Evolutionary conservation across 2,113 vertebrate species (phyloP).

Genomic region (Pachycephala philippinensis): DNA sequence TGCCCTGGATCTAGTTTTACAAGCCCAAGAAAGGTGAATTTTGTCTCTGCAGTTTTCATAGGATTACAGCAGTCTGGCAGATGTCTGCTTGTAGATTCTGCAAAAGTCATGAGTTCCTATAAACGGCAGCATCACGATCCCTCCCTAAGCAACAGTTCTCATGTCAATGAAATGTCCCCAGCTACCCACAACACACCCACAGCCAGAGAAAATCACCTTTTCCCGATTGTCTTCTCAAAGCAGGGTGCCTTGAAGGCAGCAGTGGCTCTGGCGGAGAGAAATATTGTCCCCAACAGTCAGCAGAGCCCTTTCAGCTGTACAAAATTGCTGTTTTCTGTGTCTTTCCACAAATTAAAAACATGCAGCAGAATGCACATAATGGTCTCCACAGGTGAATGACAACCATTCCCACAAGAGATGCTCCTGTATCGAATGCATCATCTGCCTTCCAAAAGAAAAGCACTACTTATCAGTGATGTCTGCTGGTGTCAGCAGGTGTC

Average conservation of each 20-base stretch:
- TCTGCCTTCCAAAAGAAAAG: not conserved
- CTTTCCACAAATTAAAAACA: not conserved
- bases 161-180: not conserved
- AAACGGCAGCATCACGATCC: not conserved
- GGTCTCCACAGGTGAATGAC: not conserved
- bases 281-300: not conserved
- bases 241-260: not conserved
- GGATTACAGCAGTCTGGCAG: not conserved
- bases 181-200: not conserved
- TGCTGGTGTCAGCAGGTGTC: not conserved
- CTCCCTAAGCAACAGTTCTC: not conserved
- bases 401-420: not conserved
- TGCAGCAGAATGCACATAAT: not conserved
- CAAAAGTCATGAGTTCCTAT: not conserved
- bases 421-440: not conserved
- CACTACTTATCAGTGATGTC: not conserved
- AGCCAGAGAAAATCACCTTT: not conserved
- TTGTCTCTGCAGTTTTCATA: not conserved
- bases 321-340: not conserved
- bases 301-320: not conserved
- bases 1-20: not conserved
- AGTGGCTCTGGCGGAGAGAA: not conserved
- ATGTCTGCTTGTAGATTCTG: not conserved
- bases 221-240: not conserved
- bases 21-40: not conserved